Evolutionary conservation across 2,888 invertebrate genomes (phyloP).

Genomic region (Ophioninae sp.): DNA sequence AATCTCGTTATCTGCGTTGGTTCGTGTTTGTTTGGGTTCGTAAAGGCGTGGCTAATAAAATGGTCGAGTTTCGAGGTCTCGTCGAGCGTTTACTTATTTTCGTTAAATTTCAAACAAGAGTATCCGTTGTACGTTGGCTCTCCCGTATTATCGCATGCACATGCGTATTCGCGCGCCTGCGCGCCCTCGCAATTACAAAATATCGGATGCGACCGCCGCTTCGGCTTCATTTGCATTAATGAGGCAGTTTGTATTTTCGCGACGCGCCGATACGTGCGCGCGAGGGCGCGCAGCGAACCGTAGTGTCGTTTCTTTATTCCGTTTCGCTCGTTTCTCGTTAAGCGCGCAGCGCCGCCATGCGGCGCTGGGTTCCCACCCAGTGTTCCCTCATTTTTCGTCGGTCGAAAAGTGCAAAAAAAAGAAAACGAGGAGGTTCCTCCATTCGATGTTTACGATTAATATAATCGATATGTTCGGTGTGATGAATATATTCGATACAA

Average conservation of each 20-base stretch:
- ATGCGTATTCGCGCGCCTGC: neutral
- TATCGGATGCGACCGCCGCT: slow-evolving; percentile 55
- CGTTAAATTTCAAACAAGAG: too few relatives aligned
- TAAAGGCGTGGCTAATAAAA: too few relatives aligned
- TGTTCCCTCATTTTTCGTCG: too few relatives aligned
- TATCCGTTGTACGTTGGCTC: too few relatives aligned
- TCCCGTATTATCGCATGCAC: neutral
- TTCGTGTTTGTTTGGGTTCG: too few relatives aligned
- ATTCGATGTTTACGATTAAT: too few relatives aligned
- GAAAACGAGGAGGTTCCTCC: too few relatives aligned
- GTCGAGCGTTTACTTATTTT: too few relatives aligned
- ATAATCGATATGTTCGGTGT: too few relatives aligned
- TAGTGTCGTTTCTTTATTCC: slow-evolving; percentile 20
- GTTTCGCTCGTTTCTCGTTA: neutral
- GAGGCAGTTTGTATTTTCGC: slow-evolving; percentile 66
- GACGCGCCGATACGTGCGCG: slow-evolving; percentile 36
- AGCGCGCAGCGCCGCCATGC: neutral
- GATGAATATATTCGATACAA: too few relatives aligned
- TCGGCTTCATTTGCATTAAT: slow-evolving; percentile 66
- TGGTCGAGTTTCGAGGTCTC: too few relatives aligned
- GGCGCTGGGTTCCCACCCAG: neutral
- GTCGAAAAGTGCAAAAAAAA: neutral
- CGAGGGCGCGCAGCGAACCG: slow-evolving; percentile 30
- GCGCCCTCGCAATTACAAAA: slow-evolving; percentile 28
- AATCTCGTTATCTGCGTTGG: too few relatives aligned